These are phyloP conservation scores for Nomada ruficornis DNA, from an alignment of 2,888 invertebrate species.

Conservation along the genomic window DNA sequence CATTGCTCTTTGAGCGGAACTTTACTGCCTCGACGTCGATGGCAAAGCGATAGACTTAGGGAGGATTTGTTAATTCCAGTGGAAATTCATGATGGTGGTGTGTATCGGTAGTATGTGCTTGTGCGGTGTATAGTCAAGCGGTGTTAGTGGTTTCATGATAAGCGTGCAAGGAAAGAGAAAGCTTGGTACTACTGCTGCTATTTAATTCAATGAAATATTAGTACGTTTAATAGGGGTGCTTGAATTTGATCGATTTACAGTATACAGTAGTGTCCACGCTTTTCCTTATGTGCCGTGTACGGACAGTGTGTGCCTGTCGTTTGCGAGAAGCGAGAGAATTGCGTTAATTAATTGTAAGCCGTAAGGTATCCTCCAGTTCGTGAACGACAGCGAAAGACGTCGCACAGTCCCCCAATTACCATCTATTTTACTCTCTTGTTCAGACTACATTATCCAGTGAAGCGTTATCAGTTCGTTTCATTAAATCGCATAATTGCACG, in stretches of 20 bases:
- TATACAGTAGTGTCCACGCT: conserved; percentile 30
- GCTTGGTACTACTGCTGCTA: conserved; percentile 33
- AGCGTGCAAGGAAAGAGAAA: conserved; percentile 25
- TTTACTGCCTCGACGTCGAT: neutral
- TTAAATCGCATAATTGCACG: conserved; percentile 35
- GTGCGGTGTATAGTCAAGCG: neutral
- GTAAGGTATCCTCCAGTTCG: conserved; percentile 12
- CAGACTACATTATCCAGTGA: conserved; percentile 30
- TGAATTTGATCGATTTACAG: neutral
- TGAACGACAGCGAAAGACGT: conserved; percentile 18
- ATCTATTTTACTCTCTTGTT: conserved; percentile 38
- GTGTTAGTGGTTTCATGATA: conserved; percentile 31
- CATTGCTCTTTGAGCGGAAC: conserved; percentile 6
- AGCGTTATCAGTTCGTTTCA: conserved; percentile 40
- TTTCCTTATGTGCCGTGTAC: conserved; percentile 1
- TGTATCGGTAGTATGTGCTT: neutral
- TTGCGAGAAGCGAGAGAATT: conserved; percentile 71
- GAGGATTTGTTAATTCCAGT: conserved; percentile 1
- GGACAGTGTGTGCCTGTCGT: conserved; percentile 22
- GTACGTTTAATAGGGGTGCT: neutral
- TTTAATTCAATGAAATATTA: neutral
- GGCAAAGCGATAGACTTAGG: conserved; percentile 26
- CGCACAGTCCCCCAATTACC: conserved; percentile 43
- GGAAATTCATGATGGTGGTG: neutral
- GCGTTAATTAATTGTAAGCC: conserved; percentile 53